phyloP scores from a whole-genome alignment of 2,888 invertebrate species.

The Trichogramma evanescens region DNA sequence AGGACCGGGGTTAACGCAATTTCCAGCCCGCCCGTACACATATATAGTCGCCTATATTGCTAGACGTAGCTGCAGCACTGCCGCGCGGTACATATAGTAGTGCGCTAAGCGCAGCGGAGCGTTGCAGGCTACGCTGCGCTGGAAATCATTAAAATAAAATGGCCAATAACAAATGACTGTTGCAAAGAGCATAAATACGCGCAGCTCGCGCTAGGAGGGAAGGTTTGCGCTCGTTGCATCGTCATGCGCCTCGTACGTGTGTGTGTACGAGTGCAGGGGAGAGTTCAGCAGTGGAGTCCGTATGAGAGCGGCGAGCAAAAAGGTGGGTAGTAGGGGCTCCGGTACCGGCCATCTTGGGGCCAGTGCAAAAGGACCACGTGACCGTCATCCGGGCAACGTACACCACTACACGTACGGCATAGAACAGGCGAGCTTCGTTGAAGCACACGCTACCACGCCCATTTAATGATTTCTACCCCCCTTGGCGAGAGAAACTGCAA shows the following conservation, averaged over 20 bases:
- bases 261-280: conserved; percentile 2
- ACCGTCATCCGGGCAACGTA: conserved; percentile 47
- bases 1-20: conserved; percentile 8
- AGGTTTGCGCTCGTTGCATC: no score
- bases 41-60: conserved; percentile 19
- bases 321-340: conserved; percentile 26
- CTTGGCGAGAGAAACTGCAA: conserved; percentile 23
- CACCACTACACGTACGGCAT: not conserved
- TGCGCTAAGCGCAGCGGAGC: not conserved
- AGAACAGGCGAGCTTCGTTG: conserved; percentile 7
- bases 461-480: conserved; percentile 48
- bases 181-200: conserved; percentile 35
- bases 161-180: conserved; percentile 49
- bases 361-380: conserved; percentile 45
- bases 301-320: not conserved
- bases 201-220: not conserved
- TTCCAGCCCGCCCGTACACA: conserved; percentile 1
- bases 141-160: conserved; percentile 49
- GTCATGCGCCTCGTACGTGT: not conserved
- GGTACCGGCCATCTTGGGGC: conserved; percentile 46
- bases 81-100: conserved; percentile 37
- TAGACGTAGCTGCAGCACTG: conserved; percentile 31
- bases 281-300: not conserved
- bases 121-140: conserved; percentile 42
- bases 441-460: conserved; percentile 45